These are phyloP conservation scores for Apaloderma vittatum DNA, from an alignment of 2,113 vertebrate species.

Conservation along the genomic window DNA sequence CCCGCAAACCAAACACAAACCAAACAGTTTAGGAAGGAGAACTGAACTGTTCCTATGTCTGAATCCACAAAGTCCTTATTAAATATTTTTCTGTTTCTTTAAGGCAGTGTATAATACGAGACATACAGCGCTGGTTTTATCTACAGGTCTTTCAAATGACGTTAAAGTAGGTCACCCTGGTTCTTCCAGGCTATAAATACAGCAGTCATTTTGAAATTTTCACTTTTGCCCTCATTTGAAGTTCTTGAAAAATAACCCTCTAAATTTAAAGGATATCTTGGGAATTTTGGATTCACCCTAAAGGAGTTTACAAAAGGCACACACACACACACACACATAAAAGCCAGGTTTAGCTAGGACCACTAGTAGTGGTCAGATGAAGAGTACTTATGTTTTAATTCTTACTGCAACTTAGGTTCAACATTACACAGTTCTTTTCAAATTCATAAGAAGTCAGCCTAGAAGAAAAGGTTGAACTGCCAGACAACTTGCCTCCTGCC, in stretches of 20 bases:
- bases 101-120: not conserved
- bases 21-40: not conserved
- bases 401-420: not conserved
- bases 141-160: slow-evolving; percentile 28
- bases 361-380: not conserved
- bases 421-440: not conserved
- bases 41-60: not conserved
- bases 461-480: slow-evolving; percentile 36
- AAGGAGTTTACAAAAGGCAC: slow-evolving; percentile 15
- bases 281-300: not conserved
- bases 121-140: not conserved
- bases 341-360: not conserved
- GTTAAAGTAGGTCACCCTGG: slow-evolving; percentile 59
- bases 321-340: not conserved
- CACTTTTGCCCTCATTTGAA: slow-evolving; percentile 53
- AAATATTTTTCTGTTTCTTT: not conserved
- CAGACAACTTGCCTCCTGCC: slow-evolving; percentile 52
- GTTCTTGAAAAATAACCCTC: slow-evolving; percentile 43
- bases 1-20: not conserved
- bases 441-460: slow-evolving; percentile 3
- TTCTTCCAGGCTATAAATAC: slow-evolving; percentile 46
- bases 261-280: not conserved
- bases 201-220: slow-evolving; percentile 45
- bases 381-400: not conserved
- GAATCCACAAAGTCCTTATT: not conserved